Base-by-base conservation (phyloP, 2,888 invertebrate genomes). In the Lasioglossum lativentre region DNA sequence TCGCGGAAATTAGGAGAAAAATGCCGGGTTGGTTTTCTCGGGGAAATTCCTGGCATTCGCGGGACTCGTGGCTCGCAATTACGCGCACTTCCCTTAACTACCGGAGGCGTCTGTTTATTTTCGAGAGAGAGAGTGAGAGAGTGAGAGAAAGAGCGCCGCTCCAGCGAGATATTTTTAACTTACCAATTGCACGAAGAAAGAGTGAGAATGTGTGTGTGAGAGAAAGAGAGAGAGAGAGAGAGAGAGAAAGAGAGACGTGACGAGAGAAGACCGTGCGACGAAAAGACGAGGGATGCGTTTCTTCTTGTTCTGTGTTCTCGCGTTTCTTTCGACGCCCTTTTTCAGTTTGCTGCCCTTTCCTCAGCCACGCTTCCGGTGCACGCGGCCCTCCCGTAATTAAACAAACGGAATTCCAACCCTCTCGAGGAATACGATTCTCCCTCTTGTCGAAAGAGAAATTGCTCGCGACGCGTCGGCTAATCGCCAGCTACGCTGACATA, bases 111-210 rank as follows among this genome's bases (percentile, higher is more conserved):
- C 86, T 86, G 88, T 87, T 90, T 88, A 91, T 90, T 91, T 90
- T 90, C 81, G 80, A 86, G 73, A 79, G 76, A 77, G 52, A 82
- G 45, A 71, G 66, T 3, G n/a, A 56, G n/a, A 56, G n/a, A 56
- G n/a, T n/a, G 56, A 56, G n/a, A 56, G 59, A 56, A 56, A n/a
- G 56, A n/a, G n/a, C 56, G n/a, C n/a, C 52, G 52, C n/a, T 56
- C n/a, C 83, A 80, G 72, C 78, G 82, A 88, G 91, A 91, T 90
- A 92, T 91, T 91, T 91, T 92, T 91, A 91, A 90, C 89, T 92
- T 85, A 87, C 86, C 88, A 91, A 92, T 91, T 92, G 90, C 40
- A 72, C 68, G 19, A 19, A 77, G 63, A 23, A 78, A 59, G 45
- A 59, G 30, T 42, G 47, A 70, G 23, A 63, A 38, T n/a, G n/a